A percentile compares a stretch with the other conserved stretches of the same genome.
Conservation (phyloP, 2,113 vertebrate genomes). For the Platysternon megacephalum region DNA sequence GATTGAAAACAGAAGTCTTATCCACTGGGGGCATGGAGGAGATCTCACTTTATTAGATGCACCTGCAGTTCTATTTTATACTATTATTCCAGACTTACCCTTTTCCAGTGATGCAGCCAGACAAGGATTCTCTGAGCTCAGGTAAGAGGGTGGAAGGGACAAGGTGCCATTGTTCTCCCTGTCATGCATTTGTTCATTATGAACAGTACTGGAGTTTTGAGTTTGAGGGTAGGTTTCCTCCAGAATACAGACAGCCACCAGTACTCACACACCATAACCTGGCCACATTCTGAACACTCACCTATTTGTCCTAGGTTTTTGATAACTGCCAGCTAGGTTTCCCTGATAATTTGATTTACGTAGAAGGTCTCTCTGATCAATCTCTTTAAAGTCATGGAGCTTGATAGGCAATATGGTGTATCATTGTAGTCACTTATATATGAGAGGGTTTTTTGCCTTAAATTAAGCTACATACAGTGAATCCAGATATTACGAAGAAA, state of each 20-base stretch:
- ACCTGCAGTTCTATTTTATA: neutral
- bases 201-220: neutral
- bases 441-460: neutral
- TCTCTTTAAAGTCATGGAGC: neutral
- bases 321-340: neutral
- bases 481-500: neutral
- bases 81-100: neutral
- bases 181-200: neutral
- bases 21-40: neutral
- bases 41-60: neutral
- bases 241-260: neutral
- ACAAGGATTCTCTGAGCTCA: neutral
- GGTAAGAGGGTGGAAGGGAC: accelerated
- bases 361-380: neutral
- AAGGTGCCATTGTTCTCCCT: neutral
- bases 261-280: neutral
- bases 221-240: neutral
- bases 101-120: neutral
- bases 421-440: neutral
- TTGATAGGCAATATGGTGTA: neutral
- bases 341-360: neutral
- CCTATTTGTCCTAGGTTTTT: neutral
- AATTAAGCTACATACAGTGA: neutral
- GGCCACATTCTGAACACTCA: neutral
- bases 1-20: neutral